Evolutionary conservation across 2,888 invertebrate genomes (phyloP).

Genomic region (Cheilosia urbana): DNA sequence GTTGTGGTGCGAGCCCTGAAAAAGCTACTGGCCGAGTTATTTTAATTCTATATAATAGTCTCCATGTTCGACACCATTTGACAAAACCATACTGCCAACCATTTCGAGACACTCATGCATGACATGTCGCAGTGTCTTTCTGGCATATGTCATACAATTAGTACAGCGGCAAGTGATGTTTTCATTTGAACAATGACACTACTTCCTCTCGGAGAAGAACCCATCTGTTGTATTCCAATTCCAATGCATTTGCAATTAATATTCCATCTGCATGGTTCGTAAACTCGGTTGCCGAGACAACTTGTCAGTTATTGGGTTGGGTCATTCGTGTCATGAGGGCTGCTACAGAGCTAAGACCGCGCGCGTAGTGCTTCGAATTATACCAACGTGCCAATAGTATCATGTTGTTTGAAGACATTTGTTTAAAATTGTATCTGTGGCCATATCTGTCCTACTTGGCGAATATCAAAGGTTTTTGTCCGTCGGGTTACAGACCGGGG

Average conservation of each 20-base stretch:
- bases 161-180: conserved; percentile 10
- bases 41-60: conserved; percentile 67
- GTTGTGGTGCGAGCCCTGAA: conserved; percentile 15
- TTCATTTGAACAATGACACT: conserved; percentile 22
- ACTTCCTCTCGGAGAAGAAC: not conserved
- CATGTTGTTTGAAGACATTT: conserved; percentile 81
- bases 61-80: conserved; percentile 51
- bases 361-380: not conserved
- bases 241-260: conserved; percentile 10
- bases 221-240: not conserved
- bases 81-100: conserved; percentile 15
- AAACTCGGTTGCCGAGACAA: not conserved
- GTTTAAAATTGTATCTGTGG: conserved; percentile 82
- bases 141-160: conserved; percentile 27
- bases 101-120: conserved; percentile 67
- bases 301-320: conserved; percentile 43
- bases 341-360: not conserved
- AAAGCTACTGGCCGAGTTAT: conserved; percentile 77
- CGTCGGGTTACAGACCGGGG: conserved; percentile 77
- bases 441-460: conserved; percentile 83
- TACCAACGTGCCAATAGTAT: not conserved
- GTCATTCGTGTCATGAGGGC: conserved; percentile 45
- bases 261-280: conserved; percentile 37
- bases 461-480: conserved; percentile 82
- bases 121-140: conserved; percentile 33